Percentiles rank a stretch among this genome's conserved stretches.
Evolutionary conservation across 2,888 invertebrate species (phyloP).

Genomic region (Heliconius ethilla): DNA sequence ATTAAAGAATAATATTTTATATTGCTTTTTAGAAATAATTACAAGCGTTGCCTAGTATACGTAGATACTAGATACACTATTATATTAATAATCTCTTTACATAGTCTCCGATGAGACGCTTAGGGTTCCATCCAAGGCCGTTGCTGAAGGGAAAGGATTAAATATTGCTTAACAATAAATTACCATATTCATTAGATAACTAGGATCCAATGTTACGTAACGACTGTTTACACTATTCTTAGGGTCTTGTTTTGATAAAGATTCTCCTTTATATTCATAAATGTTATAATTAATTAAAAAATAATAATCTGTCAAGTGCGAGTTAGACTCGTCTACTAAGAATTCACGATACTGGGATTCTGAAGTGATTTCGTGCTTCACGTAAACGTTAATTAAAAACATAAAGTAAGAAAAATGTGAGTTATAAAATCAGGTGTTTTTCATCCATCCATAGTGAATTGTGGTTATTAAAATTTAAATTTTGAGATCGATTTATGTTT

Average conservation of each 20-base stretch:
- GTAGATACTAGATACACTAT: background rate
- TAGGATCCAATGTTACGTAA: background rate
- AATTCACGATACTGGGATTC: too few relatives aligned
- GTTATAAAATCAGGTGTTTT: too few relatives aligned
- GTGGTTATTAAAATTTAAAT: background rate
- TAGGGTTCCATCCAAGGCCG: constrained; percentile 21
- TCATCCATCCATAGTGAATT: too few relatives aligned
- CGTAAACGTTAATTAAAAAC: too few relatives aligned
- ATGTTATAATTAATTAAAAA: too few relatives aligned
- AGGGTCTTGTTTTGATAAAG: background rate
- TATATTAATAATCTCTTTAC: background rate
- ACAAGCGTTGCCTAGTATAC: background rate
- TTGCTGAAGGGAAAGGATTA: constrained; percentile 9
- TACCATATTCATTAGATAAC: constrained; percentile 5
- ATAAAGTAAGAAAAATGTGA: too few relatives aligned
- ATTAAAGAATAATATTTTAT: background rate
- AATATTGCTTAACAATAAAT: constrained; percentile 9
- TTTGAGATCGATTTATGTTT: background rate
- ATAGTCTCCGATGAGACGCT: background rate
- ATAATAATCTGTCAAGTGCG: too few relatives aligned
- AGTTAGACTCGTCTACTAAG: too few relatives aligned
- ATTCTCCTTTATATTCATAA: background rate
- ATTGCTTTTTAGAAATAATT: too few relatives aligned
- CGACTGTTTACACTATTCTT: background rate
- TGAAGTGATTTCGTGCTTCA: too few relatives aligned